Conservation (phyloP, 2,797 vertebrate genomes). For the Paedocypris micromegethes region DNA sequence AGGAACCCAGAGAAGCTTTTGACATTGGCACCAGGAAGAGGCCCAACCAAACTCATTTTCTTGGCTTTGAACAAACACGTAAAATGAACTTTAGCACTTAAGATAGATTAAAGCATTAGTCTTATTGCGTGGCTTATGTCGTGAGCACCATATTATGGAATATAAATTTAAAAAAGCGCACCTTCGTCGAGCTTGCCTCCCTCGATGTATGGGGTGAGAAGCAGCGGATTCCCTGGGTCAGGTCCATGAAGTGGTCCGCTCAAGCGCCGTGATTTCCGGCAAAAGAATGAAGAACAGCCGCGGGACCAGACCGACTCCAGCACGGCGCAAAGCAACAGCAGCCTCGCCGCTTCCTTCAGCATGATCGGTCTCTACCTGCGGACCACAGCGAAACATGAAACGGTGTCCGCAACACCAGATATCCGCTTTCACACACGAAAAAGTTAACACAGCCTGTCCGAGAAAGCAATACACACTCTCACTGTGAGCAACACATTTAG, state of each 20-base stretch:
- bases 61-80: constrained; percentile 60
- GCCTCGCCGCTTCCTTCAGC: constrained; percentile 43
- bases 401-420: background rate
- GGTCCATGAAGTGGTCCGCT: constrained; percentile 48
- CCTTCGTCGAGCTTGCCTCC: constrained; percentile 70
- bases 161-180: constrained; percentile 31
- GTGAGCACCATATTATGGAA: too few species aligned
- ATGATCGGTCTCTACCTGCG: constrained; percentile 42
- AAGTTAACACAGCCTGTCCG: background rate
- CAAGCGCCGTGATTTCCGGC: constrained; percentile 54
- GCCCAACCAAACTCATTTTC: constrained; percentile 69
- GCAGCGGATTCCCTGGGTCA: constrained; percentile 73
- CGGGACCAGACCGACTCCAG: constrained; percentile 46
- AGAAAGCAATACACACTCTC: too few species aligned
- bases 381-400: constrained; percentile 20
- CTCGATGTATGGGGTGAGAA: constrained; percentile 78
- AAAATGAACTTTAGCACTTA: background rate
- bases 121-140: too few species aligned
- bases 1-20: constrained; percentile 76
- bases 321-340: constrained; percentile 54
- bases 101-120: background rate
- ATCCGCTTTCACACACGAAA: constrained; percentile 1
- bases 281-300: constrained; percentile 68
- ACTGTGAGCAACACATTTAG: too few species aligned
- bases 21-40: constrained; percentile 67